Percentiles rank a stretch among this genome's conserved stretches.
Evolutionary conservation across 35 echinoderm and acorn worm genomes (phyloP).

Genomic region (Chiridota heheva): DNA sequence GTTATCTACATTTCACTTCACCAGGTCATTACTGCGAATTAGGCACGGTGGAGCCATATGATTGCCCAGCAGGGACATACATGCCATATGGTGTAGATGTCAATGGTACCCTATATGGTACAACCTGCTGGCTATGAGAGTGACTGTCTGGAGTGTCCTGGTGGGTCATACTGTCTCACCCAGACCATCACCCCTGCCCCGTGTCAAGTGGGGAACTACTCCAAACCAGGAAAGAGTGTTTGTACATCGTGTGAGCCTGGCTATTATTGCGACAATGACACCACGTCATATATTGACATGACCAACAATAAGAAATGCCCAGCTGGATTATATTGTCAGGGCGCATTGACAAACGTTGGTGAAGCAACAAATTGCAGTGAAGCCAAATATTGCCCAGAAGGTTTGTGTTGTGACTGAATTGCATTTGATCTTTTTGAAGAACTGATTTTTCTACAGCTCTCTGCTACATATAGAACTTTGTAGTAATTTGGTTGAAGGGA

Average conservation of each 20-base stretch:
- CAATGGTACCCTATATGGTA: slow-evolving; percentile 50
- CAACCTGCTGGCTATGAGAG: slow-evolving; percentile 70
- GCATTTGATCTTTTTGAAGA: background rate
- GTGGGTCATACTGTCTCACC: slow-evolving; percentile 64
- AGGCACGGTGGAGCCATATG: slow-evolving; percentile 63
- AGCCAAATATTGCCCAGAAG: slow-evolving; percentile 90
- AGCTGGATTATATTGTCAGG: slow-evolving; percentile 77
- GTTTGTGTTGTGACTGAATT: slow-evolving; percentile 36
- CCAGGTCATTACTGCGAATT: slow-evolving; percentile 97
- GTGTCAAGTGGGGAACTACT: slow-evolving; percentile 73
- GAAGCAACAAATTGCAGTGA: slow-evolving; percentile 77
- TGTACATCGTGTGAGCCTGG: slow-evolving; percentile 78
- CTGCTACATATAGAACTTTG: background rate
- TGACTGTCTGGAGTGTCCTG: slow-evolving; percentile 75
- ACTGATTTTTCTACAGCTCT: background rate
- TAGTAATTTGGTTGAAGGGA: too few relatives aligned
- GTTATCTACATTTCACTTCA: too few relatives aligned
- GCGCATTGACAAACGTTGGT: slow-evolving; percentile 47
- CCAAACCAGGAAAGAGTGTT: slow-evolving; percentile 60
- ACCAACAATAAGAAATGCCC: slow-evolving; percentile 83
- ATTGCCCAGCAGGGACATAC: slow-evolving; percentile 86
- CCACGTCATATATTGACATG: slow-evolving; percentile 83
- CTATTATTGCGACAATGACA: slow-evolving; percentile 86
- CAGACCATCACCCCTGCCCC: slow-evolving; percentile 49
- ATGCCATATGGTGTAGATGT: slow-evolving; percentile 87